Base-by-base conservation (phyloP, 2,113 vertebrate species). In the Ceuthmochares aereus region DNA sequence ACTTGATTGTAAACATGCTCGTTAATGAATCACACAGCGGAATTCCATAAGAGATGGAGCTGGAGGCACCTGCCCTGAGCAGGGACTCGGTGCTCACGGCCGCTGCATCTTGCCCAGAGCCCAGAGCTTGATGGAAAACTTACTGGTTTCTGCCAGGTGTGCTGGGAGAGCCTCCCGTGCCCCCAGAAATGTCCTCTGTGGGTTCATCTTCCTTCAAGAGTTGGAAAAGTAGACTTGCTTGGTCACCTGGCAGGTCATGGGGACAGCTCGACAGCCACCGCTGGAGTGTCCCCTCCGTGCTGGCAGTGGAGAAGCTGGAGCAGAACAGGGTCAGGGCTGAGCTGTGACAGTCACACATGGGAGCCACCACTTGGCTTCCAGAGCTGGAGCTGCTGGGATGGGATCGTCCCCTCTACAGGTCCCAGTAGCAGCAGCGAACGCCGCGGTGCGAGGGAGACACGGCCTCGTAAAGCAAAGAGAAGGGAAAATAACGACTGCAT, bases 301-400 rank as follows among this genome's bases (percentile, higher is more conserved):
- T 9, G 7, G 42, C 47, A 40, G 55, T 3, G 0, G 36, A 66
- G 7, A 47, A 21, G 23, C 23, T 13, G 25, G 54, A 56, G 29
- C 25, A 23, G 10, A 34, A 7, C 1, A 15, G 54, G 56, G 21
- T 69, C 51, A 34, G 42, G 70, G 19, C 52, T 2, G 7, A 64
- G 47, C 32, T 0, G 3, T 7, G 62, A 16, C 21, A 25, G 42
- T 1, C 36, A 14, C 34, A 13, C 6, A 2, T 0, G 1, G 54
- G 25, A 67, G 29, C 64, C 37, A 19, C 40, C 2, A 30, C 45
- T 19, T 21, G 20, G 45, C 45, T 47, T 17, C 43, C 45, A 47
- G 45, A 14, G 45, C 45, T 21, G 20, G 45, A 11, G 49, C 26
- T 7, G 49, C 16, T 7, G 6, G 49, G 17, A 34, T 14, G 45